Evolutionary conservation across 2,113 vertebrate genomes (phyloP).

Genomic region (Sapayoa aenigma): DNA sequence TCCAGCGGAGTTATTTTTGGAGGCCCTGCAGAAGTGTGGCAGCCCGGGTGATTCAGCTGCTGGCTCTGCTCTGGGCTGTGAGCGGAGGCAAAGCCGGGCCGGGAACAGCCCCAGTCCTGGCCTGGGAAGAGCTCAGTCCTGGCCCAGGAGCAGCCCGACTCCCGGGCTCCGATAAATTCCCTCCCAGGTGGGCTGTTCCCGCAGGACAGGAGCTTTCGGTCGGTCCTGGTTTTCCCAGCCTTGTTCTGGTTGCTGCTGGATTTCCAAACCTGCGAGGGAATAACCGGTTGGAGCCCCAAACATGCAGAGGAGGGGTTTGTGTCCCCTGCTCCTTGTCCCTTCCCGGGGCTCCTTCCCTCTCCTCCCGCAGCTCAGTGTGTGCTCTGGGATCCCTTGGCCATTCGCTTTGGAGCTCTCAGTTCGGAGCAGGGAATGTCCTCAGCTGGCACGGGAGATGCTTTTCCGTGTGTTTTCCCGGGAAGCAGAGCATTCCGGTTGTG

Average conservation of each 20-base stretch:
- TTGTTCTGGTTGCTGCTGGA: fast-evolving
- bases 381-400: fast-evolving
- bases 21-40: conserved; percentile 51
- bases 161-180: fast-evolving
- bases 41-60: conserved; percentile 37
- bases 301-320: fast-evolving
- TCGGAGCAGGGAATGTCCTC: background rate
- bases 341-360: background rate
- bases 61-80: background rate
- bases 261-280: fast-evolving
- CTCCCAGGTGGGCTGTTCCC: fast-evolving
- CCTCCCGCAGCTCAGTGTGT: fast-evolving
- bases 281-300: fast-evolving
- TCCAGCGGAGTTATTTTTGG: conserved; percentile 52
- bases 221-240: background rate
- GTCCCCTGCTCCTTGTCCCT: background rate
- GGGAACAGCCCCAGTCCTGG: background rate
- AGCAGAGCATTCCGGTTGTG: background rate
- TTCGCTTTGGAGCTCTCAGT: fast-evolving
- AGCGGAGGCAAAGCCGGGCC: background rate
- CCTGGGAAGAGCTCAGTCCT: too few species aligned
- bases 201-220: fast-evolving
- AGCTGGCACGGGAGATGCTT: fast-evolving
- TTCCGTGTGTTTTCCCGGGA: background rate
- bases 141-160: background rate